Percentiles rank a stretch among this genome's conserved stretches.
Evolutionary conservation across 2,113 vertebrate species (phyloP).

Genomic region (Neodon shergylaensis): DNA sequence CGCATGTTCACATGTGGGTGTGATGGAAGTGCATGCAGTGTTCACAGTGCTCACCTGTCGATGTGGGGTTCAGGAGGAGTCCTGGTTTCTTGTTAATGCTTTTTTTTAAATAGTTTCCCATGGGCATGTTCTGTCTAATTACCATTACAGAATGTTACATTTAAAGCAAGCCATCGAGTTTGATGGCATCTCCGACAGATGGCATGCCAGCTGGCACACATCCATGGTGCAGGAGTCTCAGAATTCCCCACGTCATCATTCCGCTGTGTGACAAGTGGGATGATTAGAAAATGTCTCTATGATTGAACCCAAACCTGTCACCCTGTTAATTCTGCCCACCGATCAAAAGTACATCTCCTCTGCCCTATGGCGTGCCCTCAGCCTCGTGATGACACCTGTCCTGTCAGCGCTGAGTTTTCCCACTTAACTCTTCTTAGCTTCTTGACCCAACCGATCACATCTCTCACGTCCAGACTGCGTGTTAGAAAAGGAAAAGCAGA

Average conservation of each 20-base stretch:
- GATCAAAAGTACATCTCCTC: constrained; percentile 38
- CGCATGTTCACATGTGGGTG: too few species aligned
- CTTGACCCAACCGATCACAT: neutral
- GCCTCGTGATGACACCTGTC: neutral
- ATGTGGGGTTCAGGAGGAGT: neutral
- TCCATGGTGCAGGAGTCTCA: neutral
- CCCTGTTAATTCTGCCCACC: neutral
- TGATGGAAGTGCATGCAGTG: neutral
- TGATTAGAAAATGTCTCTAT: constrained; percentile 46
- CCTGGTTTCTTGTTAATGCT: neutral
- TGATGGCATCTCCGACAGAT: constrained; percentile 32
- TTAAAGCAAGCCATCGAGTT: constrained; percentile 43
- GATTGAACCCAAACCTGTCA: neutral
- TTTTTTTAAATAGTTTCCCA: neutral
- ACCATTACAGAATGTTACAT: constrained; percentile 39
- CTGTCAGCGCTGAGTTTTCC: neutral
- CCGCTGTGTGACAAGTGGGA: neutral
- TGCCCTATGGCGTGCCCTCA: neutral
- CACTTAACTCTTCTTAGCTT: neutral
- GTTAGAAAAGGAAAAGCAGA: neutral
- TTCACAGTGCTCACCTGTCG: neutral
- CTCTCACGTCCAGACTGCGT: neutral
- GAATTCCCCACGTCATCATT: neutral
- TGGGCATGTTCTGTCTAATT: neutral
- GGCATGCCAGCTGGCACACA: neutral